phyloP scores from a whole-genome alignment of 92 coral and sea anemone genomes.

The Epizoanthus ramosus region DNA sequence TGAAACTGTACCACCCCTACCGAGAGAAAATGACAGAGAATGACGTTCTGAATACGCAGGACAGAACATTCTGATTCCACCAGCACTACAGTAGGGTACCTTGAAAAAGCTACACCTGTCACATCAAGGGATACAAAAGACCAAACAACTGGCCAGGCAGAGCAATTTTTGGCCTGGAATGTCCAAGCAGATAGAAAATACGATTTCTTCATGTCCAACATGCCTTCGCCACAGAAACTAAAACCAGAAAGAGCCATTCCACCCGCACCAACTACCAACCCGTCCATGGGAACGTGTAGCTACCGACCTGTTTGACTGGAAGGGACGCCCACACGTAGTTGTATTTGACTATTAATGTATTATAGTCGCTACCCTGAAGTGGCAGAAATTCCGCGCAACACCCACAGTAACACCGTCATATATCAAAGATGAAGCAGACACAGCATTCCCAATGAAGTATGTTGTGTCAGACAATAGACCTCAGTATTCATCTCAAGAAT shows the following conservation, averaged over 20 bases:
- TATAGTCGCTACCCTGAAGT: constrained; percentile 38
- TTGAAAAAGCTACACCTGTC: constrained; percentile 58
- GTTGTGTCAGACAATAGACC: constrained; percentile 47
- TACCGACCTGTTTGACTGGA: constrained; percentile 46
- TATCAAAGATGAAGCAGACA: constrained; percentile 26
- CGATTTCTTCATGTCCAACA: constrained; percentile 43
- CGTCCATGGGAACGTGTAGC: constrained; percentile 53
- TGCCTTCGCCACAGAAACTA: constrained; percentile 55
- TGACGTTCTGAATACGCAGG: constrained; percentile 47
- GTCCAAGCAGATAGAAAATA: constrained; percentile 49
- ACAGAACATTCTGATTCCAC: constrained; percentile 54
- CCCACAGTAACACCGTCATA: constrained; percentile 2
- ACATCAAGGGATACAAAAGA: constrained; percentile 66
- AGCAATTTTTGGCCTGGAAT: constrained; percentile 66
- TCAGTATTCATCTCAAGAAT: constrained; percentile 43
- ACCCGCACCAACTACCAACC: constrained; percentile 54
- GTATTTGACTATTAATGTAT: constrained; percentile 32
- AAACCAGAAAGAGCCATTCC: constrained; percentile 57
- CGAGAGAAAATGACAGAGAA: constrained; percentile 42
- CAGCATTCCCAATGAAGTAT: no score
- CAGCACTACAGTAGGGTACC: constrained; percentile 44
- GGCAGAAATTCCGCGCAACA: constrained; percentile 38
- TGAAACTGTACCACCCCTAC: constrained; percentile 36
- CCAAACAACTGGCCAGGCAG: constrained; percentile 54
- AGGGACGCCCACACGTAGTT: constrained; percentile 26